Conservation (phyloP, 2,797 vertebrate genomes). For the Tiaroga cobitis region DNA sequence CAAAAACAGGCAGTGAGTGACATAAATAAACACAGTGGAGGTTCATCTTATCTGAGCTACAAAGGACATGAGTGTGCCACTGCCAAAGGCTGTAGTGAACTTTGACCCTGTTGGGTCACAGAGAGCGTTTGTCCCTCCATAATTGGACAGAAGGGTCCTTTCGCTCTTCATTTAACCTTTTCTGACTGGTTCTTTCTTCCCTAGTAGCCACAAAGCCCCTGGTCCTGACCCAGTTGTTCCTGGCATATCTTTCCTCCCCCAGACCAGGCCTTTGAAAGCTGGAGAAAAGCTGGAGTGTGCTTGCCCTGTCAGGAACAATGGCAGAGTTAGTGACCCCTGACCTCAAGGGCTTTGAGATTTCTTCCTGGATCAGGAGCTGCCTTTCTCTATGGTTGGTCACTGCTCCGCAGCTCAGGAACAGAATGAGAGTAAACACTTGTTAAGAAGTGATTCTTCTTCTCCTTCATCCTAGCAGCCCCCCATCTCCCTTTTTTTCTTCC, state of each 20-base stretch:
- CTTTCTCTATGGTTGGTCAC: slow-evolving; percentile 80
- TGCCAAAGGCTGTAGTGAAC: slow-evolving; percentile 77
- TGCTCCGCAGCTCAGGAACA: slow-evolving; percentile 76
- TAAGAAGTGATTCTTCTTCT: slow-evolving; percentile 75
- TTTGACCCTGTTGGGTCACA: slow-evolving; percentile 78
- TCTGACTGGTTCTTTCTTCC: slow-evolving; percentile 75
- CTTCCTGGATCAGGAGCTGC: slow-evolving; percentile 78
- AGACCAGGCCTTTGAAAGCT: slow-evolving; percentile 78
- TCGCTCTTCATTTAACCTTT: slow-evolving; percentile 87
- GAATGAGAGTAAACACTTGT: slow-evolving; percentile 79
- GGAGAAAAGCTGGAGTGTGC: slow-evolving; percentile 87
- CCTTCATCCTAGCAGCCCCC: slow-evolving; percentile 56
- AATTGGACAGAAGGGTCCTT: slow-evolving; percentile 89
- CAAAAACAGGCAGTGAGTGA: slow-evolving; percentile 74
- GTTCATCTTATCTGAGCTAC: slow-evolving; percentile 84
- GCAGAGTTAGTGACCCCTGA: slow-evolving; percentile 85
- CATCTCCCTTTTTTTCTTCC: slow-evolving; percentile 57
- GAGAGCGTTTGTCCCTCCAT: slow-evolving; percentile 80
- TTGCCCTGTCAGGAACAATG: slow-evolving; percentile 83
- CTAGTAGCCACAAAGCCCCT: slow-evolving; percentile 74
- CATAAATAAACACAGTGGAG: slow-evolving; percentile 82
- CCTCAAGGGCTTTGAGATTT: slow-evolving; percentile 77
- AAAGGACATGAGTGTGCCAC: slow-evolving; percentile 83
- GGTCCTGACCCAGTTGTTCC: slow-evolving; percentile 84
- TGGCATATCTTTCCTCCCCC: slow-evolving; percentile 81